Percentiles rank a stretch among this genome's conserved stretches.
phyloP scores from a whole-genome alignment of 1,140 invertebrate species.

The Drosophila ercepeae region DNA sequence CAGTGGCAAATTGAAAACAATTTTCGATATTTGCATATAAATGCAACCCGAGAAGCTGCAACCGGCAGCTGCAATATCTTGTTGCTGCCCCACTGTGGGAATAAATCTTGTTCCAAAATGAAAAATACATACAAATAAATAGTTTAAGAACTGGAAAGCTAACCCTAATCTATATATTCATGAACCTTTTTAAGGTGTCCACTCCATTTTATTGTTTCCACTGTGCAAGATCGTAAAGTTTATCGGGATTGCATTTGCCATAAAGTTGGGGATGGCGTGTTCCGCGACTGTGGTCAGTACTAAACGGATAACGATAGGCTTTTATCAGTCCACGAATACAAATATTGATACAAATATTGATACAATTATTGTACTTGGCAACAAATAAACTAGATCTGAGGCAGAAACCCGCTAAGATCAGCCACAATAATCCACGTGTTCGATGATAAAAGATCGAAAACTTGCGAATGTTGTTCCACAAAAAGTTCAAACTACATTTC shows the following conservation, averaged over 20 bases:
- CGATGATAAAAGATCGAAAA: conserved; percentile 9
- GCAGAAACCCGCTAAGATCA: background rate
- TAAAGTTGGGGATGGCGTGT: conserved; percentile 17
- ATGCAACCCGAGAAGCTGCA: conserved; percentile 69
- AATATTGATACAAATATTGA: conserved; percentile 51
- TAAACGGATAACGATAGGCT: conserved; percentile 29
- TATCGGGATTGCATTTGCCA: conserved; percentile 41
- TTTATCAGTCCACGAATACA: conserved; percentile 52
- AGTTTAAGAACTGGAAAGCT: background rate
- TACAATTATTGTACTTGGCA: conserved; percentile 32
- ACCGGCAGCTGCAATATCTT: conserved; percentile 44
- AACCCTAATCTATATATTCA: background rate
- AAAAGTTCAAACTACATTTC: conserved; percentile 78
- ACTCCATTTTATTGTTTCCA: conserved; percentile 1
- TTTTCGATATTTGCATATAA: conserved; percentile 82
- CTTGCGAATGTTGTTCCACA: conserved; percentile 40
- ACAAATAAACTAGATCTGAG: conserved; percentile 19
- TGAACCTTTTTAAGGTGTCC: background rate
- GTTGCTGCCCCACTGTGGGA: conserved; percentile 28
- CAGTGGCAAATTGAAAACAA: conserved; percentile 78
- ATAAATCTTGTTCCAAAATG: background rate
- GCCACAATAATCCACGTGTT: background rate
- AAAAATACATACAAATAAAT: background rate
- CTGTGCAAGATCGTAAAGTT: conserved; percentile 27
- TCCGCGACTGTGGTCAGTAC: conserved; percentile 11